Evolutionary conservation across 1,140 invertebrate species (phyloP).

Genomic region (Drosophila bocki): DNA sequence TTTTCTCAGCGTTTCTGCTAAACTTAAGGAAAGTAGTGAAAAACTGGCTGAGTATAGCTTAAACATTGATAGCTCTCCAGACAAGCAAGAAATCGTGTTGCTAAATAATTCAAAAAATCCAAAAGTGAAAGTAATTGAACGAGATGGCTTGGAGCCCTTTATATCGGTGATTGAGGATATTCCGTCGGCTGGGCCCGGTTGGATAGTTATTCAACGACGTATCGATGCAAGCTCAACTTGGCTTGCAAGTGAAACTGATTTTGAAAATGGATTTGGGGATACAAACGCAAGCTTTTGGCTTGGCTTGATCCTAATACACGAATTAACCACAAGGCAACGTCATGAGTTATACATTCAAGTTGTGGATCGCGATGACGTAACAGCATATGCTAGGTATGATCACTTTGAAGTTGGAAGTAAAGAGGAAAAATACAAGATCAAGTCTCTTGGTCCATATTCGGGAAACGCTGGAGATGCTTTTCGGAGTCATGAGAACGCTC

Average conservation of each 20-base stretch:
- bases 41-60: neutral
- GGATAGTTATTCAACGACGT: slow-evolving; percentile 15
- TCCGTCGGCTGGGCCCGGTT: neutral
- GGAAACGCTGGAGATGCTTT: slow-evolving; percentile 8
- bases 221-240: no score
- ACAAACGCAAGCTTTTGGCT: neutral
- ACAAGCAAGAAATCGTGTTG: neutral
- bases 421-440: neutral
- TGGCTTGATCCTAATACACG: neutral
- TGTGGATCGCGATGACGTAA: neutral
- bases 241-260: no score
- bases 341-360: neutral
- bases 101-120: neutral
- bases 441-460: slow-evolving; percentile 1
- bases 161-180: slow-evolving; percentile 1
- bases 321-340: neutral
- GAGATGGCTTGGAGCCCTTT: neutral
- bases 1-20: neutral
- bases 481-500: neutral
- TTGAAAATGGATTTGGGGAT: neutral
- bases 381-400: neutral
- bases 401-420: slow-evolving; percentile 3
- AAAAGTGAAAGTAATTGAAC: neutral
- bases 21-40: neutral
- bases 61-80: neutral